Percentiles rank a stretch among this genome's conserved stretches.
Conservation (phyloP, 2,888 invertebrate species). For the Melanophora roralis region DNA sequence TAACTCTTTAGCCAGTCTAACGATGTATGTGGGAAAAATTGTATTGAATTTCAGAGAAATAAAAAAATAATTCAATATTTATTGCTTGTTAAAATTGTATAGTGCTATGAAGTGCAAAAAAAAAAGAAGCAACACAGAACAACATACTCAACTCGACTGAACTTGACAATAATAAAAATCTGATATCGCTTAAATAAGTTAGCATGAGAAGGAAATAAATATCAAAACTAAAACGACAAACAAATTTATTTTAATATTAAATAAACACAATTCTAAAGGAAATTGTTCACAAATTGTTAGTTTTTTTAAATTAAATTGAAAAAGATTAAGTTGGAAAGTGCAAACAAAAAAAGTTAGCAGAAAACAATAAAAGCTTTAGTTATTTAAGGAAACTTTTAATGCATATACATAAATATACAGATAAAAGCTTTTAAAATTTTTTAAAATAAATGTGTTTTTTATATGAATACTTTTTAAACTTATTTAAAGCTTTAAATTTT, state of each 20-base stretch:
- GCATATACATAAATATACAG: no score
- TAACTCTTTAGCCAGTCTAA: constrained; percentile 18
- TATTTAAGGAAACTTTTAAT: no score
- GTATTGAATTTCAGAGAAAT: constrained; percentile 60
- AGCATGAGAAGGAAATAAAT: constrained; percentile 26
- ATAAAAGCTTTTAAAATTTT: no score
- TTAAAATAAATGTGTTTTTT: no score
- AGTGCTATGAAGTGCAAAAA: background rate
- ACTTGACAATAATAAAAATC: constrained; percentile 33
- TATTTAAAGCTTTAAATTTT: background rate
- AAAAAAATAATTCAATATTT: constrained; percentile 61
- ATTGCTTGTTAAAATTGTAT: constrained; percentile 63
- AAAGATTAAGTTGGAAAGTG: background rate
- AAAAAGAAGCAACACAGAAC: background rate
- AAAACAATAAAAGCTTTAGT: no score
- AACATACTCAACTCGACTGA: constrained; percentile 36
- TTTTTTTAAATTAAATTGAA: background rate
- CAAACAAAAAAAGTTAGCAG: no score
- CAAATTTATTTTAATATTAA: constrained; percentile 52
- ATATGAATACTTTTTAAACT: no score
- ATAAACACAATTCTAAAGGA: constrained; percentile 36
- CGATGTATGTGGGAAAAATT: constrained; percentile 48
- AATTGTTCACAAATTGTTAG: constrained; percentile 31
- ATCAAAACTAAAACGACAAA: constrained; percentile 25
- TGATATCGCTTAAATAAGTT: constrained; percentile 41